Base-by-base conservation (phyloP, 2,888 invertebrate species). In the Sclerodermus sp. region DNA sequence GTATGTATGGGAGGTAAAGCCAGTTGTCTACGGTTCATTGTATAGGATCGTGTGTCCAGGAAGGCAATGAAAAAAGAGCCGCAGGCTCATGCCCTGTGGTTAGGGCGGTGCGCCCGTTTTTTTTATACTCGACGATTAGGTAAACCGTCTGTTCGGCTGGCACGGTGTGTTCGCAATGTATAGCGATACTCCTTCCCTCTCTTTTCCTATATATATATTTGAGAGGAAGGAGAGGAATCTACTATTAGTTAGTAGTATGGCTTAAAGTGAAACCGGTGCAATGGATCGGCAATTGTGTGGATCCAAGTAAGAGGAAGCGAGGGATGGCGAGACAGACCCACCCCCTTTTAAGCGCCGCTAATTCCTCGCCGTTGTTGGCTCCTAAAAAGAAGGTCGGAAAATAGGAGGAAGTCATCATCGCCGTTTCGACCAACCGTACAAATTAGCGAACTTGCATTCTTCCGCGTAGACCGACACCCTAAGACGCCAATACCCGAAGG, bases 101-200 rank as follows among this genome's bases (percentile, higher is more conserved):
- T 79, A 78, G 71, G 78, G 79, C 78, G 79, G 77, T 70, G 62
- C 76, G 70, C 70, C 18, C 13, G 5, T 18, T 15, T 76, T 77
- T 73, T 77, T 76, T 73, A 68, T 68, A 68, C 65, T 73, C 74
- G 65, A 75, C 73, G 79, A 79, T 79, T 79, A 78, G 78, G 77
- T 79, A 79, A 79, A 79, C 76, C 75, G 75, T 71, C 71, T 66
- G 70, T 60, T 62, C 57, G 52, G 40, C 53, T 56, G 47, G 56
- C 46, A 47, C 62, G 61, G 55, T 67, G 67, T 69, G 69, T 67
- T 66, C 70, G 70, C 68, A 74, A 70, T 74, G 74, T 75, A 69
- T 38, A 56, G 63, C 48, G 70, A 70, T 70, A 69, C 70, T 68
- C 64, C 68, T 65, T 62, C n/a, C n/a, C n/a, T n/a, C n/a, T n/a